Percentiles rank a stretch among this genome's conserved stretches.
Evolutionary conservation across 2,113 vertebrate genomes (phyloP).

Genomic region (Halcyon malimbica): DNA sequence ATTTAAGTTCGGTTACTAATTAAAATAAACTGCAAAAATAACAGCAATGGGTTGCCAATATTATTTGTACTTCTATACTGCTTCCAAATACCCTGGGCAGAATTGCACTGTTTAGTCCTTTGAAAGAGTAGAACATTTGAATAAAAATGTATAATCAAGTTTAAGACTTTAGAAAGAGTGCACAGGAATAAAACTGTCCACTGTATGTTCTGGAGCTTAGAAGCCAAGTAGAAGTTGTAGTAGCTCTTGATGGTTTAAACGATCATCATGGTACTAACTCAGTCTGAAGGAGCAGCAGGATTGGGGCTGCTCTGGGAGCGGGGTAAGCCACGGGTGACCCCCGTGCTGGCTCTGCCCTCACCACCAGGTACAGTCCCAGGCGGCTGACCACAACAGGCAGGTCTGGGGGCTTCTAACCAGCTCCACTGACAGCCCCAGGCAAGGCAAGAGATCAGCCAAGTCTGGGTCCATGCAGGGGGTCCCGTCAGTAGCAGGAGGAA

Average conservation of each 20-base stretch:
- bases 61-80: neutral
- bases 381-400: neutral
- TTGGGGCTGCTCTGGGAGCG: neutral
- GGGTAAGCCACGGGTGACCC: neutral
- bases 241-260: neutral
- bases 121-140: neutral
- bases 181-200: neutral
- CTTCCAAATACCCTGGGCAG: neutral
- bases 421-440: neutral
- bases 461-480: accelerated
- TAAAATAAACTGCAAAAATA: constrained; percentile 48
- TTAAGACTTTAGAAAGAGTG: neutral
- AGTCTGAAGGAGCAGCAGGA: neutral
- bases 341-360: neutral
- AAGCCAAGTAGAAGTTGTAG: neutral
- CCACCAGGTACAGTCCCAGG: neutral
- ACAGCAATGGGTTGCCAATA: constrained; percentile 9
- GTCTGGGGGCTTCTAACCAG: neutral
- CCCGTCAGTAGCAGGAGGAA: neutral
- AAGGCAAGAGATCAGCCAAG: neutral
- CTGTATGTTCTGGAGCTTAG: neutral
- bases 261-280: neutral
- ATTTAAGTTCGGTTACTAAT: constrained; percentile 33
- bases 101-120: neutral
- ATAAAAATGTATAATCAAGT: neutral